Evolutionary conservation across 2,888 invertebrate genomes (phyloP).

Genomic region (Cephus spinipes): DNA sequence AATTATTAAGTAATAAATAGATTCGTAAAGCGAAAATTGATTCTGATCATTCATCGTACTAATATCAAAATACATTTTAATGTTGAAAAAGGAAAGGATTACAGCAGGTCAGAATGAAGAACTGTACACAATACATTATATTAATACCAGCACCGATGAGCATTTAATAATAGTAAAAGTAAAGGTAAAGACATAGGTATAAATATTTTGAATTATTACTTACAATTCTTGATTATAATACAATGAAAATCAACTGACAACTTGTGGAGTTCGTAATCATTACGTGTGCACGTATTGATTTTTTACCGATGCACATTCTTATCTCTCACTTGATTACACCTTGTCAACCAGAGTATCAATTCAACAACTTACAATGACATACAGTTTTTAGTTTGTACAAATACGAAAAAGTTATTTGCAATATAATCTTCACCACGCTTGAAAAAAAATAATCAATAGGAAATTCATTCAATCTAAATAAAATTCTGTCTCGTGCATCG

Average conservation of each 20-base stretch:
- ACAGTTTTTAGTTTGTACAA: not conserved
- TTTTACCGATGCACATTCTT: not conserved
- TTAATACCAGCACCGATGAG: constrained; percentile 63
- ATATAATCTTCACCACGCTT: not conserved
- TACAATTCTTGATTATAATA: constrained; percentile 45
- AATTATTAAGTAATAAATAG: constrained; percentile 23
- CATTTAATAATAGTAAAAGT: constrained; percentile 59
- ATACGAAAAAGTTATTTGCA: not conserved
- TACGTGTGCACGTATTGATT: not conserved
- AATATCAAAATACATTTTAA: not conserved
- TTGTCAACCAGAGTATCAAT: not conserved
- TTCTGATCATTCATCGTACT: not conserved
- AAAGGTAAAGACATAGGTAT: constrained; percentile 45
- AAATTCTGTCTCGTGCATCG: not conserved
- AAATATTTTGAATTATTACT: constrained; percentile 51
- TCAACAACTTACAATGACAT: not conserved
- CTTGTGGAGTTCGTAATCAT: not conserved
- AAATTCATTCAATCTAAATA: not conserved
- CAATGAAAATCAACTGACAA: constrained; percentile 34
- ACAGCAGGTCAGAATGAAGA: not conserved
- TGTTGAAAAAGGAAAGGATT: not conserved
- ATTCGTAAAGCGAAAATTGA: not conserved
- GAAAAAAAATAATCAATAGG: not conserved
- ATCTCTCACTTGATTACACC: not conserved
- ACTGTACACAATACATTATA: constrained; percentile 11